Evolutionary conservation across 2,113 vertebrate species (phyloP).

Genomic region (Tapirus terrestris): DNA sequence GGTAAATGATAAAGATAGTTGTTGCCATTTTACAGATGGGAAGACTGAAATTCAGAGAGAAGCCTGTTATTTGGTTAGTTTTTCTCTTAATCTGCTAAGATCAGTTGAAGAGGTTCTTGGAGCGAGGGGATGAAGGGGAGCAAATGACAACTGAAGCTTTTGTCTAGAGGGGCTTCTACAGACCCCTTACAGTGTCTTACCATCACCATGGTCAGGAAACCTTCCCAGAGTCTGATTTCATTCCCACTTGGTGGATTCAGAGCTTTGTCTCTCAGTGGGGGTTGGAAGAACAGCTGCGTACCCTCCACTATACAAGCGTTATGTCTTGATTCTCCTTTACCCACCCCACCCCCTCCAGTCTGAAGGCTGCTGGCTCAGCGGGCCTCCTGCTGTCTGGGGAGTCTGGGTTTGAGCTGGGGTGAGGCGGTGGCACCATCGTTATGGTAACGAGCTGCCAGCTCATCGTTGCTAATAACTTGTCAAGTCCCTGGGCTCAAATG

Average conservation of each 20-base stretch:
- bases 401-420: constrained; percentile 81
- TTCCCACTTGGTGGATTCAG: constrained; percentile 53
- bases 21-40: constrained; percentile 44
- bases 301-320: constrained; percentile 57
- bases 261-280: constrained; percentile 61
- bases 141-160: neutral
- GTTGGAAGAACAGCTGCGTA: constrained; percentile 64
- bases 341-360: constrained; percentile 5
- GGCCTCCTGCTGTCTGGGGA: constrained; percentile 81
- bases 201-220: constrained; percentile 40
- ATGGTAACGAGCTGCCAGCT: constrained; percentile 83
- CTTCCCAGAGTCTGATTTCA: constrained; percentile 62
- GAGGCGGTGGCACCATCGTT: constrained; percentile 78
- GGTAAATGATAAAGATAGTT: constrained; percentile 6
- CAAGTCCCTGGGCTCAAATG: constrained; percentile 65
- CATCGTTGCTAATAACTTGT: constrained; percentile 80
- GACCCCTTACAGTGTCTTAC: constrained; percentile 42
- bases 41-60: constrained; percentile 26
- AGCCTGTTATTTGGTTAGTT: neutral
- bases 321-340: constrained; percentile 64
- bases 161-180: neutral
- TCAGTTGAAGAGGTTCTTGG: constrained; percentile 14
- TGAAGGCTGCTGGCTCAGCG: constrained; percentile 79
- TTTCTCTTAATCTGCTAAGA: neutral
- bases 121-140: neutral